Evolutionary conservation across 2,797 vertebrate genomes (phyloP), one percentile per base, ranked within the genome.

Genomic region (Cyclura pinguis): DNA sequence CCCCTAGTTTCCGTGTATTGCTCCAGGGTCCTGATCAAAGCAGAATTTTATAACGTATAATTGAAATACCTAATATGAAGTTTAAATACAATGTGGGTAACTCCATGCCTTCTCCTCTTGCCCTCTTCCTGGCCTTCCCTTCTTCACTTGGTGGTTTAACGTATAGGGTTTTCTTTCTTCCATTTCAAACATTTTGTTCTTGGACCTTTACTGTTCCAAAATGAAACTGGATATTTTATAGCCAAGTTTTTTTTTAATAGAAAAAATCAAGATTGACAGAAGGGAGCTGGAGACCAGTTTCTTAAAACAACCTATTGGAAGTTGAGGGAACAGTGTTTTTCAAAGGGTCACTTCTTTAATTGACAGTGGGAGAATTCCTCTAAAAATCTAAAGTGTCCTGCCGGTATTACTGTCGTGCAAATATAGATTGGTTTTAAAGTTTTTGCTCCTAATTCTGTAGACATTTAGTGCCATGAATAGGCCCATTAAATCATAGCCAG

Each of bases 141-240:
- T 0, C 67, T 93, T 13, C 7, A 87, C 50, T 92, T 1, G 0
- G 84, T 84, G 55, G 12, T 93, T 57, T 88, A 85, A 22, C 77
- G 16, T 72, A 13, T 38, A 59, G 87, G 7, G 47, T 12, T 3
- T n/a, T 29, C 29, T 38, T 5, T 2, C 10, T 64, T 86, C 92
- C 76, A 20, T 38, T n/a, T 91, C 92, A 88, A 12, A 73, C 83
- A 90, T 78, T 93, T 92, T 82, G 24, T 27, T 86, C 32, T n/a
- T 72, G 72, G 52, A 38, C 0, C 0, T 85, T 85, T 92, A 72
- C 83, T 50, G 80, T 89, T 93, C 90, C 47, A 42, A 77, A 62
- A 74, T 91, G 62, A 55, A 87, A 67, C 88, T 87, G 86, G n/a
- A 80, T 85, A 85, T 89, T 83, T 59, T 13, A 13, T 3, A 4